Evolutionary conservation across 2,888 invertebrate species (phyloP).

Genomic region (Julus scanicus): DNA sequence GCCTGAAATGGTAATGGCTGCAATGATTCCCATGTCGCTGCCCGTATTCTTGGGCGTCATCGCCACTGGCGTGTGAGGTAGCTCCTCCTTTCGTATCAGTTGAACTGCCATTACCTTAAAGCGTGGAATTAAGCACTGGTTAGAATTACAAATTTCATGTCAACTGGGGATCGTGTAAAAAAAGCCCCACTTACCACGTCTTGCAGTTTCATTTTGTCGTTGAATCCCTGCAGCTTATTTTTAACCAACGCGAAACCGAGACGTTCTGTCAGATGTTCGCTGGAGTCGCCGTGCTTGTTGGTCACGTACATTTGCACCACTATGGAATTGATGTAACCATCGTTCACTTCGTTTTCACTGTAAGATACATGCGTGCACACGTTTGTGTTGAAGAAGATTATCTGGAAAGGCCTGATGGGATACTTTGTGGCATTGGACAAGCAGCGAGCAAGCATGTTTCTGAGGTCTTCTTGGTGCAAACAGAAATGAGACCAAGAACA

Average conservation of each 20-base stretch:
- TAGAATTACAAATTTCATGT: background rate
- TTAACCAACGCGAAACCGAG: slow-evolving; percentile 60
- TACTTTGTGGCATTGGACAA: slow-evolving; percentile 13
- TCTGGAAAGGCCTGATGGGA: slow-evolving; percentile 20
- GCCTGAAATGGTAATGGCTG: slow-evolving; percentile 83
- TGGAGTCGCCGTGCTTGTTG: slow-evolving; percentile 61
- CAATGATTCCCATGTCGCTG: slow-evolving; percentile 73
- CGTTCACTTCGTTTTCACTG: background rate
- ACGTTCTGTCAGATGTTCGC: slow-evolving; percentile 61
- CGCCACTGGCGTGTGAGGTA: background rate
- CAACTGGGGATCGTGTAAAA: background rate
- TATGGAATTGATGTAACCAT: slow-evolving; percentile 48
- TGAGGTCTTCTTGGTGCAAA: slow-evolving; percentile 56
- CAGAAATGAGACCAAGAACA: slow-evolving; percentile 59
- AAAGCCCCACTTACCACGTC: slow-evolving; percentile 2
- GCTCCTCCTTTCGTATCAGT: slow-evolving; percentile 49
- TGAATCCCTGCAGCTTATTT: slow-evolving; percentile 58
- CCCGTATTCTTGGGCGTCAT: slow-evolving; percentile 58
- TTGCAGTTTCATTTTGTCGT: slow-evolving; percentile 53
- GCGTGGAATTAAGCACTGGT: background rate
- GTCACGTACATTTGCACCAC: slow-evolving; percentile 62
- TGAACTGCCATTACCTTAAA: slow-evolving; percentile 53
- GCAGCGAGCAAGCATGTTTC: slow-evolving; percentile 56
- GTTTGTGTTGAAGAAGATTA: slow-evolving; percentile 55
- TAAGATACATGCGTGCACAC: slow-evolving; percentile 50